Evolutionary conservation across 2,888 invertebrate species (phyloP), one percentile per base, ranked within the genome.

Genomic region (Clivina fossor): DNA sequence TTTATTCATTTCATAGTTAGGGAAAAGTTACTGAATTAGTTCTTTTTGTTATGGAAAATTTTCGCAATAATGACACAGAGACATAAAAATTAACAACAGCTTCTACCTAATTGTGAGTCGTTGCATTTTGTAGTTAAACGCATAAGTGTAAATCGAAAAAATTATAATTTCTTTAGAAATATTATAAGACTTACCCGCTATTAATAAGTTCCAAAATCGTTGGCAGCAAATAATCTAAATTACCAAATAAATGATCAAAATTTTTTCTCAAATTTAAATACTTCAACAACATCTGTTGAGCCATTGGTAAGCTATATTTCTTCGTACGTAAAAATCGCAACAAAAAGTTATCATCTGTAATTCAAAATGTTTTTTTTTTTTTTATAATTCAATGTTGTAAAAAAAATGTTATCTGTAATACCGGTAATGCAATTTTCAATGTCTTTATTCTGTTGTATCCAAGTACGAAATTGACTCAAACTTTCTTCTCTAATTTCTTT

Each of bases 221-320:
- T 0, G 80, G 74, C 55, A 84, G 80, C 44, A 81, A 74, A 62
- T 81, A 82, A 69, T 90, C 87, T 62, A 90, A 69, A 44, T 84
- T 80, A 60, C 74, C 73, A 63, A 83, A 83, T 66, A 82, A 77
- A 62, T 83, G 78, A 7, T 80, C 83, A 67, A 87, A 86, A 48
- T 81, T 83, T 68, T 83, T 83, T 57, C 88, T 76, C 40, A 89
- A 77, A 65, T 85, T 87, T 58, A 91, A 74, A 70, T 90, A 91
- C 68, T 90, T 90, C 15, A 90, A 76, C 30, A 91, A 69, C 38
- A 83, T 82, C 67, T 88, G 88, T 69, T 90, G 85, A 0, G 90
- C 86, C 83, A 88, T 84, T 1, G 84, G 85, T 24, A 90, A 78
- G 67, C 87, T 87, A 76, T 82, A 90, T 71, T 89, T 90, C 69